Base-by-base conservation (phyloP, 2,888 invertebrate genomes). In the Urechis unicinctus region DNA sequence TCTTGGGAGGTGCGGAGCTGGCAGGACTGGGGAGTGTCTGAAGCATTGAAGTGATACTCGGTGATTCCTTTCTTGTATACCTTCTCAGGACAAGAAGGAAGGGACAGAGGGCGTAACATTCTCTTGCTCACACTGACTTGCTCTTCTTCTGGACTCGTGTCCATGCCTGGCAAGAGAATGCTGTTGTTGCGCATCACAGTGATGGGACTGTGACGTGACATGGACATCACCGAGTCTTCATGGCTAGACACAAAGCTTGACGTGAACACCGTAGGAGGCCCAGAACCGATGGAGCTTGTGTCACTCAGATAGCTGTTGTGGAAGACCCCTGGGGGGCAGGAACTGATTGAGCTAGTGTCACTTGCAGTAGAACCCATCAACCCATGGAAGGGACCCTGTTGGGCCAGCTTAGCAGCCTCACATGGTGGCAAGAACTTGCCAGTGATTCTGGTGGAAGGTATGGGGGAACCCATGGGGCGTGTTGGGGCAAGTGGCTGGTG, bases 1-100 rank as follows among this genome's bases (percentile, higher is more conserved):
- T n/a, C n/a, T n/a, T n/a, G n/a, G 24, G n/a, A 22, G 43, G n/a
- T 22, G 26, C 25, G 5, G 28, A 4, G 25, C 48, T 25, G 48
- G 29, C 41, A 36, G 9, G 9, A 36, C n/a, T n/a, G 41, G 9
- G 9, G 9, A 36, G n/a, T 36, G 6, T 45, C 45, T 17, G n/a
- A n/a, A n/a, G 48, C 45, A 28, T 58, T 53, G 42, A 61, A 61
- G 17, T 43, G 28, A 31, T 61, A 61, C 31, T 60, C 55, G 4
- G 61, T 61, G 24, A 55, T 49, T 21, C 59, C 61, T n/a, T 52
- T 31, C 36, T 52, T 57, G 55, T 61, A 61, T 30, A 53, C 55
- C 50, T 54, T 50, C 21, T 21, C 30, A n/a, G n/a, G n/a, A n/a
- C n/a, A n/a, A n/a, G n/a, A n/a, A n/a, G n/a, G n/a, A n/a, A n/a